Evolutionary conservation across 2,113 vertebrate species (phyloP).

Genomic region (Saccopteryx leptura): DNA sequence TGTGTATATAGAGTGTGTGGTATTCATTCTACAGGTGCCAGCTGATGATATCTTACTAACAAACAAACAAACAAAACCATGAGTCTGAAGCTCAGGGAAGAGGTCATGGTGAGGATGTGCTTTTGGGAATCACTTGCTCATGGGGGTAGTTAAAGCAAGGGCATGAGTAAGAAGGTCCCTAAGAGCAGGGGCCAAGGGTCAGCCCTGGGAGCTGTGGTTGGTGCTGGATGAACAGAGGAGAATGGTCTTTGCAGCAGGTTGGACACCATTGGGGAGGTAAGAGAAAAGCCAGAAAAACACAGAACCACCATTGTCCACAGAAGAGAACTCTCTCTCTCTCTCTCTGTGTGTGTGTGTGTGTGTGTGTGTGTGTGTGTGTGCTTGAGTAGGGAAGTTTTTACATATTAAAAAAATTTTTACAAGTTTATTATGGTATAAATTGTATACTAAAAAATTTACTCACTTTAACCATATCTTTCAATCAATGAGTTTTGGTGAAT

Average conservation of each 20-base stretch:
- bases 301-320: not conserved
- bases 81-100: not conserved
- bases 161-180: not conserved
- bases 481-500: not conserved
- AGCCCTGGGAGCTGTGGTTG: too few relatives aligned
- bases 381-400: not conserved
- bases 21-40: not conserved
- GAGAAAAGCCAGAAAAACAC: not conserved
- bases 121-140: not conserved
- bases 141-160: not conserved
- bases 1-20: not conserved
- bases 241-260: too few relatives aligned
- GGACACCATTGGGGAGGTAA: not conserved
- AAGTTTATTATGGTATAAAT: not conserved
- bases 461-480: not conserved
- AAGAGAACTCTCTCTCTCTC: not conserved
- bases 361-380: not conserved
- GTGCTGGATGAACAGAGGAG: not conserved
- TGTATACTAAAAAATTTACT: not conserved
- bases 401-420: not conserved
- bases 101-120: not conserved
- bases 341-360: not conserved
- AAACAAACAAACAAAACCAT: not conserved
- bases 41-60: not conserved
- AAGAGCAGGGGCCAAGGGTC: not conserved